Base-by-base conservation (phyloP, 2,113 vertebrate genomes). In the Marmota flaviventris region DNA sequence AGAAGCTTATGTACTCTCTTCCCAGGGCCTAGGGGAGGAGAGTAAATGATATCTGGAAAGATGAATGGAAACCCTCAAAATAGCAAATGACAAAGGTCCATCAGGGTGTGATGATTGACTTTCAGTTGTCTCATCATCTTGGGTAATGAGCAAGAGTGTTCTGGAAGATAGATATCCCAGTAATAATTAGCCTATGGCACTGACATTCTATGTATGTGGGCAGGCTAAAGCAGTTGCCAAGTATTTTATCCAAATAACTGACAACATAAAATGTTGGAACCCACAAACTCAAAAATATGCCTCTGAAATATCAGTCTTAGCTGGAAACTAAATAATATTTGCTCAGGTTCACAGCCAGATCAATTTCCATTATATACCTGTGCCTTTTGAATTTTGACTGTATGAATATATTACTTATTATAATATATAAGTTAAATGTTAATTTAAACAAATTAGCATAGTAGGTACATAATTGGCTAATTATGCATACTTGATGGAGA, bases 341-440 rank as follows among this genome's bases (percentile, higher is more conserved):
- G 22, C 58, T 61, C 20, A 61, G 58, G 58, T 61, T 61, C 58
- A 18, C 37, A 65, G 42, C 27, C 37, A n/a, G 27, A 63, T 32
- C 63, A 85, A 69, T 63, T 63, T 63, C 61, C 24, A 63, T 63
- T 63, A 27, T 63, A 91, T 18, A 32, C 5, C 34, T 94, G 86
- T 82, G 70, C 56, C 56, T 75, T 75, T 76, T 45, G 25, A 37
- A 76, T 70, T 93, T 93, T 32, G 13, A 58, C 61, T n/a, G 20
- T 75, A 8, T 58, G 72, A 69, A 20, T 67, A 29, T 92, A 81
- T 53, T 73, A 10, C 22, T 70, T 92, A 87, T 72, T 92, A 82
- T 83, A 90, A 85, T 65, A 67, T 29, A 73, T 73, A 75, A 75
- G 27, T 78, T 93, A 89, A 63, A 29, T 90, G 14, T 72, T 85